phyloP scores from a whole-genome alignment of 2,113 vertebrate species.

The Myocastor coypus region DNA sequence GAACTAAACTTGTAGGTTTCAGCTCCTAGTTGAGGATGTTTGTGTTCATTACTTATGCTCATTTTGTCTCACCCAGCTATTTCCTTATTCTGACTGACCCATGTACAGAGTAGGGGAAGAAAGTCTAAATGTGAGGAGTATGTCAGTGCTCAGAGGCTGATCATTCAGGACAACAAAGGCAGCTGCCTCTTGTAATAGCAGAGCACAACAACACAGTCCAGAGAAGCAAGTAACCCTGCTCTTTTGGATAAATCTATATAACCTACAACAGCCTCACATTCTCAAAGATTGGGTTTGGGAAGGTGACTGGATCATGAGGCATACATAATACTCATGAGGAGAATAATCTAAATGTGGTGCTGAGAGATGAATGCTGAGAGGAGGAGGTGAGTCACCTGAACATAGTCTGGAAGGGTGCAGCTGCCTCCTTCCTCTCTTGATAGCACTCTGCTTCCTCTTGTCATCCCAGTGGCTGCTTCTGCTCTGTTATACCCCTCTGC shows the following conservation, averaged over 20 bases:
- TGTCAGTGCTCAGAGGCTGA: neutral
- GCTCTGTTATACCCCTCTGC: neutral
- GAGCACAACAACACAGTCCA: neutral
- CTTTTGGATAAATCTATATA: neutral
- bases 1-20: neutral
- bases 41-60: neutral
- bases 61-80: neutral
- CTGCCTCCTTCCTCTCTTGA: neutral
- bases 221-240: neutral
- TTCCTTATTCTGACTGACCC: constrained; percentile 12
- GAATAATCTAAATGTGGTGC: neutral
- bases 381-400: neutral
- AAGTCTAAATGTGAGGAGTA: neutral
- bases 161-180: neutral
- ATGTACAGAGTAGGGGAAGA: neutral
- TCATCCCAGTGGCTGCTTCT: neutral
- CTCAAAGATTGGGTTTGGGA: neutral
- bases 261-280: neutral
- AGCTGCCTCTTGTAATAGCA: neutral
- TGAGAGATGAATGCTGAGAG: neutral
- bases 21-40: neutral
- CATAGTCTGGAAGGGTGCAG: neutral
- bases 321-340: neutral
- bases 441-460: neutral
- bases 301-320: neutral